A percentile compares a stretch with the other conserved stretches of the same genome.
phyloP scores from a whole-genome alignment of 2,113 vertebrate species.

The Pedetes capensis region DNA sequence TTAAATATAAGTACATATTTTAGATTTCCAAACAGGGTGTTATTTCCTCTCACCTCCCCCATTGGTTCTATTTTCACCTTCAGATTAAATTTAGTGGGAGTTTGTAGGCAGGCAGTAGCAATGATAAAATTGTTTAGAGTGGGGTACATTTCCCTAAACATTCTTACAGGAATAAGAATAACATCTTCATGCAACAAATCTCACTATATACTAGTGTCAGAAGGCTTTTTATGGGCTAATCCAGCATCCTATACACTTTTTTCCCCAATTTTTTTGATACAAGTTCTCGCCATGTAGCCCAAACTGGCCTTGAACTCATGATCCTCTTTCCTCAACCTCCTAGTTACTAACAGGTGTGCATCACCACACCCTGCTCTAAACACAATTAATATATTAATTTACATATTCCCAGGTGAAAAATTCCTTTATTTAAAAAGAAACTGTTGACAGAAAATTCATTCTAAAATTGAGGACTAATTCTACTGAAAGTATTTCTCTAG shows the following conservation, averaged over 20 bases:
- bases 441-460: neutral
- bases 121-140: neutral
- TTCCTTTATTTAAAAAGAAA: neutral
- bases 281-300: neutral
- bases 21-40: neutral
- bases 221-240: neutral
- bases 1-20: neutral
- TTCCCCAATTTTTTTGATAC: too few relatives aligned
- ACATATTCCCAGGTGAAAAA: neutral
- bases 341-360: neutral
- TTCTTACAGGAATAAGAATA: neutral
- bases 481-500: conserved; percentile 33
- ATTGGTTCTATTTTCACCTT: conserved; percentile 3
- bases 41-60: neutral
- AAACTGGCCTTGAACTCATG: neutral
- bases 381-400: neutral
- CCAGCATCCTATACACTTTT: neutral
- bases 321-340: neutral
- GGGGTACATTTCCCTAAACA: neutral
- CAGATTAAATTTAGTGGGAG: conserved; percentile 11
- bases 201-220: neutral
- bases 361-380: neutral
- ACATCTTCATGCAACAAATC: neutral
- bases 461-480: conserved; percentile 1
- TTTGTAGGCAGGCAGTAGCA: neutral